These are phyloP conservation scores for Pogonophryne albipinna DNA, from an alignment of 2,797 vertebrate species.

Conservation along the genomic window DNA sequence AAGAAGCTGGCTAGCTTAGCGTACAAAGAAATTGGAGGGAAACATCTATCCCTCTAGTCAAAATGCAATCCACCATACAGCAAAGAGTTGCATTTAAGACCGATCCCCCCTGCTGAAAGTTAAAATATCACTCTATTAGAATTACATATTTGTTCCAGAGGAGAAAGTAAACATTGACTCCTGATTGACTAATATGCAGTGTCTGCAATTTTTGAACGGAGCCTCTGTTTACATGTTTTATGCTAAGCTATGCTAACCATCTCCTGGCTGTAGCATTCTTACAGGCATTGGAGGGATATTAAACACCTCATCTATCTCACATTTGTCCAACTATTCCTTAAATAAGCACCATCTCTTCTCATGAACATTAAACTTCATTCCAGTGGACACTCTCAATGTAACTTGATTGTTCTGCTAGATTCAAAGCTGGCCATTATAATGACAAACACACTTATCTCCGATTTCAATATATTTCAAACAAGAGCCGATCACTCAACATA, in stretches of 20 bases:
- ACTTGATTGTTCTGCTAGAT: constrained; percentile 46
- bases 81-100: too few species aligned
- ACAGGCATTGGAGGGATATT: neutral
- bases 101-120: too few species aligned
- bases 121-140: too few species aligned
- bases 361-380: constrained; percentile 43
- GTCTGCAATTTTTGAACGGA: too few species aligned
- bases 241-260: constrained; percentile 16
- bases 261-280: neutral
- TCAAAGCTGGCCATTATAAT: constrained; percentile 58
- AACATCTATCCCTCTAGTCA: neutral
- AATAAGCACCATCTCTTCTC: constrained; percentile 44
- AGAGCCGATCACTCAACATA: constrained; percentile 59
- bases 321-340: constrained; percentile 18
- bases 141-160: too few species aligned
- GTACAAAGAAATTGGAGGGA: neutral
- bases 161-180: too few species aligned
- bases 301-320: neutral
- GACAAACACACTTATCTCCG: constrained; percentile 55
- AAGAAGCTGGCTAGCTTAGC: neutral
- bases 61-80: neutral
- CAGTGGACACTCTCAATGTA: constrained; percentile 44
- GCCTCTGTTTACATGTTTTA: neutral
- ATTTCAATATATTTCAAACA: constrained; percentile 71
- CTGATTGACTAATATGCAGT: too few species aligned